Base-by-base conservation (phyloP, 1,140 invertebrate species). In the Caenorhabditis briggsae region DNA sequence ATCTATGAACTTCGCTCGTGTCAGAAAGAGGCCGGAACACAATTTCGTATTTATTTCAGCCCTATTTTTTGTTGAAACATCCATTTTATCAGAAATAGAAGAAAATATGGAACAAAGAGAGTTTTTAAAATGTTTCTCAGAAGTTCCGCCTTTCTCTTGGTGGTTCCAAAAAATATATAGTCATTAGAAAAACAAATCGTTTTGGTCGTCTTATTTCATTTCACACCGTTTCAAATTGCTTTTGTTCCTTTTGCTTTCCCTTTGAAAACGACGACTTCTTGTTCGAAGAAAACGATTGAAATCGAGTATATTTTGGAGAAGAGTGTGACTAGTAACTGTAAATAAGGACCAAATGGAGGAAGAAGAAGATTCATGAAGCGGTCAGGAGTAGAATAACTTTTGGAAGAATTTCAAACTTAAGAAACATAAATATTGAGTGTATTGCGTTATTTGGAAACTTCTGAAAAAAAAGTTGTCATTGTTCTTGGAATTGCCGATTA, bases 201-300 rank as follows among this genome's bases (percentile, higher is more conserved):
- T 41, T 25, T 23, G 43, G 61, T 65, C 33, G 43, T 78, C 50
- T 5, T 78, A n/a, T 11, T 61, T 78, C 70, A 78, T 50, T 78
- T 78, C 70, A 78, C 70, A 78, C 70, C 70, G 70, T 78, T 78
- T 78, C 46, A 78, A 48, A 78, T 78, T 78, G 70, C 70, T 78
- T 78, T 78, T 78, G 70, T 78, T 78, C 70, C 23, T 46, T 20
- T 9, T 50, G 16, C 11, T 23, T 53, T 6, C 3, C 20, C n/a
- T 50, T 18, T 70, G 5, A 46, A 70, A 33, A 33, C 33, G 33
- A 46, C 20, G 20, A 70, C 64, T 14, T 25, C 43, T 12, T 50
- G 70, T 78, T 78, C n/a, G 20, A n/a, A n/a, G 61, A 46, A 70
- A 70, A 70, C 65, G 65, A 70, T 78, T 50, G 70, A 78, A 78